Percentiles rank a stretch among this genome's conserved stretches.
These are phyloP conservation scores for Trachops cirrhosus DNA, from an alignment of 2,797 vertebrate genomes.

Conservation along the genomic window DNA sequence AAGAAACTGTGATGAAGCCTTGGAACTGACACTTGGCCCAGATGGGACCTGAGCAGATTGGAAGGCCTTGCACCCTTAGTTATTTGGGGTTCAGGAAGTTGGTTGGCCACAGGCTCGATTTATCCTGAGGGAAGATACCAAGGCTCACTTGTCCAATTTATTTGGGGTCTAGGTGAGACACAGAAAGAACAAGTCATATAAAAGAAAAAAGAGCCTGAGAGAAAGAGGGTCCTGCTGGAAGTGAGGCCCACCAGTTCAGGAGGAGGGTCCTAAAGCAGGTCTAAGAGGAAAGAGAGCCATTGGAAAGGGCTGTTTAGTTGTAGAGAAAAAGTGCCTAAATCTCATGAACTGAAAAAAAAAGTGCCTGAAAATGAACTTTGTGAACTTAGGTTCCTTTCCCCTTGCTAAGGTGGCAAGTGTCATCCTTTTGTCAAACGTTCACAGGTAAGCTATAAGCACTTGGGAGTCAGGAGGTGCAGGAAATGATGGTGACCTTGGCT, in stretches of 20 bases:
- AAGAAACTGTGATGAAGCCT: not conserved
- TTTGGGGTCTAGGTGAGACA: not conserved
- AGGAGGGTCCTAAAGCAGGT: not conserved
- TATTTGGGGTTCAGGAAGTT: not conserved
- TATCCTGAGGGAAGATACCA: not conserved
- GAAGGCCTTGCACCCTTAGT: not conserved
- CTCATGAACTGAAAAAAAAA: not conserved
- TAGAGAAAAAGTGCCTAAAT: not conserved
- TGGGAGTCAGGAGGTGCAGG: not conserved
- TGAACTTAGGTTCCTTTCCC: not conserved
- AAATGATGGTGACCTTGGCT: not conserved
- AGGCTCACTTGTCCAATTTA: not conserved
- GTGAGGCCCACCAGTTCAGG: accelerated
- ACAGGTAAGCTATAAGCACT: not conserved
- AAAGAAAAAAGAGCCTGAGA: not conserved
- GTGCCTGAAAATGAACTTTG: slow-evolving; percentile 1
- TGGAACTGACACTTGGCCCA: not conserved
- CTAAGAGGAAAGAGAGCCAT: not conserved
- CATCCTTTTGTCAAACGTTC: not conserved
- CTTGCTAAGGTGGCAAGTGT: not conserved
- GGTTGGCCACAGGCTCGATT: not conserved
- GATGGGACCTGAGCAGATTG: not conserved
- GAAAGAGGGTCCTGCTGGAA: not conserved
- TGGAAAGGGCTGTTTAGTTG: not conserved
- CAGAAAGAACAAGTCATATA: not conserved